Conservation (phyloP, 2,888 invertebrate species). For the Cordilura impudica region DNA sequence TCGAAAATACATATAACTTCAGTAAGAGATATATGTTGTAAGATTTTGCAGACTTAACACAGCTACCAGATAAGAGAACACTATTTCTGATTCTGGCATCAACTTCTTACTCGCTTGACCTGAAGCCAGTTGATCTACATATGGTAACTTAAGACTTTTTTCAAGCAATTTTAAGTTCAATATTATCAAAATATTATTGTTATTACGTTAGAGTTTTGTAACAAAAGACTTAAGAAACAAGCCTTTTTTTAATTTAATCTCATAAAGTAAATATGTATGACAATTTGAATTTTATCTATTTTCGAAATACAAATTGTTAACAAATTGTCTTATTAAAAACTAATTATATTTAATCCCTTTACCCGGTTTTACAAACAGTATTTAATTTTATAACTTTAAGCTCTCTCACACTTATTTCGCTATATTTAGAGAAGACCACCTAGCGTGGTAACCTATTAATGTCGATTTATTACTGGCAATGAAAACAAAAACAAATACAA, state of each 20-base stretch:
- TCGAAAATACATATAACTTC: too few species aligned
- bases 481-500: slow-evolving; percentile 27
- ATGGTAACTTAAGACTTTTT: not conserved
- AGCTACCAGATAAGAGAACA: too few species aligned
- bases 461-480: slow-evolving; percentile 40
- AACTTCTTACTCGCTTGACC: too few species aligned
- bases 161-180: too few species aligned
- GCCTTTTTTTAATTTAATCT: not conserved
- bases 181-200: too few species aligned
- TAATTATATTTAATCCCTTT: slow-evolving; percentile 33
- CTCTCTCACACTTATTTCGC: not conserved
- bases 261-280: not conserved
- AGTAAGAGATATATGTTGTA: too few species aligned
- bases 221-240: not conserved
- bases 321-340: slow-evolving; percentile 20
- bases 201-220: too few species aligned
- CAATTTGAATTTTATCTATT: not conserved
- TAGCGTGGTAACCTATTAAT: slow-evolving; percentile 52
- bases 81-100: too few species aligned
- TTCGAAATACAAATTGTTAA: not conserved
- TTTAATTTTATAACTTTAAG: too few species aligned
- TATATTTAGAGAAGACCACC: slow-evolving; percentile 45
- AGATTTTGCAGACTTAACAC: too few species aligned
- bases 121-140: not conserved
- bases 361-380: not conserved